Evolutionary conservation across 2,888 invertebrate genomes (phyloP).

Genomic region (Protodeltote pygarga): DNA sequence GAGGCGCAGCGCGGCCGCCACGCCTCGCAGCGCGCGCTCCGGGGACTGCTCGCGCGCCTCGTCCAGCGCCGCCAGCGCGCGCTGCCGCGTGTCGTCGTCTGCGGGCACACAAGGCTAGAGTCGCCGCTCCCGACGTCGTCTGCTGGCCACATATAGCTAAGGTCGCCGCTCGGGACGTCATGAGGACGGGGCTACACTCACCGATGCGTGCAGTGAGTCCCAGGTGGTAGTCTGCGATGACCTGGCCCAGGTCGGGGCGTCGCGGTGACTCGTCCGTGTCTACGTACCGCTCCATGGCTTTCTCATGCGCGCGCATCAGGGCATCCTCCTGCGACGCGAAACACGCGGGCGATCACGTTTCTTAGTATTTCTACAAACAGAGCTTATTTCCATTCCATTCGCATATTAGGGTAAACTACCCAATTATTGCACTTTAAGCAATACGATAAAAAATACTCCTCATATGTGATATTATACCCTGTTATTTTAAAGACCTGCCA

Average conservation of each 20-base stretch:
- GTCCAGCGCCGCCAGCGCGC: slow-evolving; percentile 32
- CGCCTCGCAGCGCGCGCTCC: slow-evolving; percentile 41
- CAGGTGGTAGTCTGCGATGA: slow-evolving; percentile 66
- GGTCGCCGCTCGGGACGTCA: neutral
- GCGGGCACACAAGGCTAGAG: slow-evolving; percentile 8
- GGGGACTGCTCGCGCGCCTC: slow-evolving; percentile 13
- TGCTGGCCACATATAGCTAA: neutral
- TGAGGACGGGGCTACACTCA: slow-evolving; percentile 27
- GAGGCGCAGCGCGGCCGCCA: slow-evolving; percentile 51
- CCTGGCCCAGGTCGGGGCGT: slow-evolving; percentile 69
- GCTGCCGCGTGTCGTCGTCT: slow-evolving; percentile 38
- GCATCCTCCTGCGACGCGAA: slow-evolving; percentile 67
- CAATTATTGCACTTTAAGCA: neutral
- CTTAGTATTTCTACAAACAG: slow-evolving; percentile 5
- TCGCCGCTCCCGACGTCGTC: neutral
- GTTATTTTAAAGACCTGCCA: too few relatives aligned
- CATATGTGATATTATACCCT: too few relatives aligned
- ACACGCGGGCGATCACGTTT: neutral
- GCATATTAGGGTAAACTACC: too few relatives aligned
- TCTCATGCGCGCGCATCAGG: slow-evolving; percentile 68
- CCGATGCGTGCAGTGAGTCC: slow-evolving; percentile 62
- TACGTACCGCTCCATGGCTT: slow-evolving; percentile 66
- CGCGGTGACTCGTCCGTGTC: slow-evolving; percentile 50
- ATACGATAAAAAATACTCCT: too few relatives aligned
- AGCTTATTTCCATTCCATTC: neutral